Evolutionary conservation across 2,888 invertebrate genomes (phyloP).

Genomic region (Zootermopsis nevadensis): DNA sequence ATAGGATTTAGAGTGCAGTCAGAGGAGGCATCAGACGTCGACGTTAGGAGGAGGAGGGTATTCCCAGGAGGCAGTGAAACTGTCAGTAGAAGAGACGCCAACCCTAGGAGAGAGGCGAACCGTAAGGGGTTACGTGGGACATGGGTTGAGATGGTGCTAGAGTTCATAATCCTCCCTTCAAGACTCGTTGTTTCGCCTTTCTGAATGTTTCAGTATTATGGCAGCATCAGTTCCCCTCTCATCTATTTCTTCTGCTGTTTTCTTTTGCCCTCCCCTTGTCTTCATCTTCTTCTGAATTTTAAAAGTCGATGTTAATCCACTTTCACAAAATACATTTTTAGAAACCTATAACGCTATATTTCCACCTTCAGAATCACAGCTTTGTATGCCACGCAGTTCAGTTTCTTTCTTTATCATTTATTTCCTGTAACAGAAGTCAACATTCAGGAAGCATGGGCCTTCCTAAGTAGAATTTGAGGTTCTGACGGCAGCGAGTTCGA

Average conservation of each 20-base stretch:
- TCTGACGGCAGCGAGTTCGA: too few relatives aligned
- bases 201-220: conserved; percentile 6
- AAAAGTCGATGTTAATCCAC: neutral
- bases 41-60: neutral
- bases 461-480: too few relatives aligned
- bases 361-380: too few relatives aligned
- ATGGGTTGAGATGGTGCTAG: neutral
- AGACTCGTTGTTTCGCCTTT: neutral
- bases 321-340: neutral
- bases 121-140: neutral
- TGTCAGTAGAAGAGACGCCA: neutral
- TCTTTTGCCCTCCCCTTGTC: neutral
- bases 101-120: neutral
- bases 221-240: neutral
- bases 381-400: too few relatives aligned
- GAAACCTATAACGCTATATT: neutral
- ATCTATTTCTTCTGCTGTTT: too few relatives aligned
- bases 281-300: neutral
- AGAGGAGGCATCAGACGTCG: neutral
- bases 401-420: too few relatives aligned
- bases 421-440: too few relatives aligned
- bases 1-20: conserved; percentile 16
- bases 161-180: neutral
- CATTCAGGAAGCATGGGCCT: too few relatives aligned
- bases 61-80: neutral